Evolutionary conservation across 2,113 vertebrate species (phyloP).

Genomic region (Rhinoderma darwinii): DNA sequence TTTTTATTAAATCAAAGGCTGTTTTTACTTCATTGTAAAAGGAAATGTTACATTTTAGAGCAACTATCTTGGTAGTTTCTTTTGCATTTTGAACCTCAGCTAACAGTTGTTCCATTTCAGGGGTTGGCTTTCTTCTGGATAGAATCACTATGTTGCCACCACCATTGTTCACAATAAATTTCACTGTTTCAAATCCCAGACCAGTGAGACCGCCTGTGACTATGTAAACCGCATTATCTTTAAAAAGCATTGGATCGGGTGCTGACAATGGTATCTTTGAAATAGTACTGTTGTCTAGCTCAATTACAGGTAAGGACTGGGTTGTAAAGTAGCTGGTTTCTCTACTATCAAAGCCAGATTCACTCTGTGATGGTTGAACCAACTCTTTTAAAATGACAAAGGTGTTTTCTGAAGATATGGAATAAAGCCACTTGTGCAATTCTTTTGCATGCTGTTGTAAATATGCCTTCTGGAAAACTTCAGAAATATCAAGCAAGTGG

Average conservation of each 20-base stretch:
- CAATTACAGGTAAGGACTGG: constrained; percentile 63
- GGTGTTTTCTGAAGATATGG: constrained; percentile 68
- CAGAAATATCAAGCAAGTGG: constrained; percentile 68
- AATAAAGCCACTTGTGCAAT: constrained; percentile 73
- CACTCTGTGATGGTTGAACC: constrained; percentile 52
- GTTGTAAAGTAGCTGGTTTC: constrained; percentile 76
- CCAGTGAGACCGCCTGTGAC: constrained; percentile 83
- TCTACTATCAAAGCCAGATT: background rate
- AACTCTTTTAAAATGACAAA: constrained; percentile 49
- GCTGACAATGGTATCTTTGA: constrained; percentile 70
- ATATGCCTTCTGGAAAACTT: constrained; percentile 76
- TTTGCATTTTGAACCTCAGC: constrained; percentile 69
- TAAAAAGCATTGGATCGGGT: constrained; percentile 71
- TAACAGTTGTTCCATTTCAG: constrained; percentile 73
- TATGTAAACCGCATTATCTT: constrained; percentile 75
- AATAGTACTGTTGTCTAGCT: constrained; percentile 66
- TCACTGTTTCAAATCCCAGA: constrained; percentile 86
- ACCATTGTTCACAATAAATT: constrained; percentile 79
- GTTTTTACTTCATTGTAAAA: constrained; percentile 69
- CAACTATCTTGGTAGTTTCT: constrained; percentile 64
- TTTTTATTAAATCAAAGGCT: constrained; percentile 67
- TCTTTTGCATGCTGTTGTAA: constrained; percentile 68
- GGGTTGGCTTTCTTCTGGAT: constrained; percentile 73
- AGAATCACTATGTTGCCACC: constrained; percentile 76
- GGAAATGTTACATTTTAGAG: constrained; percentile 78